A percentile compares a stretch with the other conserved stretches of the same genome.
Evolutionary conservation across 2,113 vertebrate genomes (phyloP).

Genomic region (Capricornis sumatraensis): DNA sequence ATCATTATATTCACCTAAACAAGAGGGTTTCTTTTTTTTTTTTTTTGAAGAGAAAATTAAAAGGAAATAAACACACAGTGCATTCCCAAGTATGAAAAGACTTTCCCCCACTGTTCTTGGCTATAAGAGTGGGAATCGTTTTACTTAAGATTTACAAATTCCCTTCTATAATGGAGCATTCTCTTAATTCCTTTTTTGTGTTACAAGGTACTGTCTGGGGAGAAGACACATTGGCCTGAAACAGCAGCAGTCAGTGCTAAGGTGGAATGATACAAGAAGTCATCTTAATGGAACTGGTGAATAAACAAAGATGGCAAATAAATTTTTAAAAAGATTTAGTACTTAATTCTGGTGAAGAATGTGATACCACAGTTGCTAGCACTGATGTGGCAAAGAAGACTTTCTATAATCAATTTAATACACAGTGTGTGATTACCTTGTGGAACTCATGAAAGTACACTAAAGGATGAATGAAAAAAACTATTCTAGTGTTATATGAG

Average conservation of each 20-base stretch:
- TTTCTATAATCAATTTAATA: slow-evolving; percentile 17
- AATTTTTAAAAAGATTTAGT: neutral
- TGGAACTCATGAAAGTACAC: neutral
- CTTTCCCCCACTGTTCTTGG: neutral
- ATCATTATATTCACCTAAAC: neutral
- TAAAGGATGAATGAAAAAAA: neutral
- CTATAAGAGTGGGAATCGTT: neutral
- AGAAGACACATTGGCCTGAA: neutral
- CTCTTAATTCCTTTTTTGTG: slow-evolving; percentile 11
- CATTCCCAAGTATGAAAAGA: neutral
- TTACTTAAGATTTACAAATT: neutral
- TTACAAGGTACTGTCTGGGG: neutral
- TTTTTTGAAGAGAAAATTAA: neutral
- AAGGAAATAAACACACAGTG: slow-evolving; percentile 7
- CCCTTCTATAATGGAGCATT: neutral
- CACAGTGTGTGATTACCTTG: neutral
- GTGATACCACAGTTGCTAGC: neutral
- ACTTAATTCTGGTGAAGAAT: neutral
- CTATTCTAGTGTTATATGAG: neutral
- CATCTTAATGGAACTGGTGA: neutral
- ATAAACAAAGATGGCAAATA: neutral
- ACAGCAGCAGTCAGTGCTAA: neutral
- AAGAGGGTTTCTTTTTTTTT: neutral
- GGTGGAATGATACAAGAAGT: neutral
- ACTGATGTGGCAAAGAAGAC: neutral